These are phyloP conservation scores for Lucifuga dentata DNA, from an alignment of 2,113 vertebrate genomes.

Conservation along the genomic window DNA sequence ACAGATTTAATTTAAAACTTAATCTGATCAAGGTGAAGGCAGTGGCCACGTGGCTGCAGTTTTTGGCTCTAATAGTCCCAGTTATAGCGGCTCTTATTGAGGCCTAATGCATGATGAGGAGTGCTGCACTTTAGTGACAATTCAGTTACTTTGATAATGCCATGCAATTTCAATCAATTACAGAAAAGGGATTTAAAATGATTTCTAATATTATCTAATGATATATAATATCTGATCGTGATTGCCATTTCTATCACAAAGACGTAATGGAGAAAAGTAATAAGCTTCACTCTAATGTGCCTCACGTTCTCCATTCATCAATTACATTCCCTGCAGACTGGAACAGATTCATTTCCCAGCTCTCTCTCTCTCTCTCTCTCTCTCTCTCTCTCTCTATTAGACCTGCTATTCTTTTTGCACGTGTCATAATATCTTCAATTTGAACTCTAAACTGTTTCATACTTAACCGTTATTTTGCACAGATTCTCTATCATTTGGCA, in stretches of 20 bases:
- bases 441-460: not conserved
- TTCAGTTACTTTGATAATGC: slow-evolving; percentile 19
- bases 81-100: not conserved
- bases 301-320: slow-evolving; percentile 11
- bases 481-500: not conserved
- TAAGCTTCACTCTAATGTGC: slow-evolving; percentile 16
- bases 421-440: slow-evolving; percentile 4
- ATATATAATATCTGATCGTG: not conserved
- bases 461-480: not conserved
- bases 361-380: not conserved
- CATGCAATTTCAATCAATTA: slow-evolving; percentile 8
- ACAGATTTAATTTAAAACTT: not conserved
- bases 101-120: not conserved
- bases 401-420: not conserved
- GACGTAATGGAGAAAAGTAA: not conserved
- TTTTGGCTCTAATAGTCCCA: slow-evolving; percentile 5
- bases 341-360: not conserved
- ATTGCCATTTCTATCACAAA: slow-evolving; percentile 25
- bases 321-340: slow-evolving; percentile 9
- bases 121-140: not conserved
- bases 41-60: slow-evolving; percentile 13
- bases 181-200: not conserved
- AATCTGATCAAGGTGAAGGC: not conserved
- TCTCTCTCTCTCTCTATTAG: slow-evolving; percentile 12
- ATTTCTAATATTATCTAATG: slow-evolving; percentile 1